Evolutionary conservation across 2,113 vertebrate genomes (phyloP), one percentile per base, ranked within the genome.

Genomic region (Nycticorax nycticorax): DNA sequence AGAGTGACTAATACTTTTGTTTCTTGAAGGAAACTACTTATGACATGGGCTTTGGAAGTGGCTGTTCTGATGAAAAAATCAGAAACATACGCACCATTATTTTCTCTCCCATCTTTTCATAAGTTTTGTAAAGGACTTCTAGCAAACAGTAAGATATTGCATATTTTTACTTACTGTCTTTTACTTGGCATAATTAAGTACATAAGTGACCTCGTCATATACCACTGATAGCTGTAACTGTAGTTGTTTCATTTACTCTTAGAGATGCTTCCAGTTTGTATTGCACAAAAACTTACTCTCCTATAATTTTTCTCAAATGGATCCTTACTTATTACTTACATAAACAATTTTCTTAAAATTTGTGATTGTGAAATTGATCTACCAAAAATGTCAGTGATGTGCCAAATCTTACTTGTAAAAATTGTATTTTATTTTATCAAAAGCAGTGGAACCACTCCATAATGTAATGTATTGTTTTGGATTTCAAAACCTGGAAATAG

Each of bases 11-110:
- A 66, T 67, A 35, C 6, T 89, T 63, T 37, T 80, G 64, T 3
- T 52, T 92, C 97, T 94, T 95, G 52, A 89, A 99, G 99, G 98
- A 99, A 98, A 97, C 98, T 99, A 3, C 98, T 99, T 94, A 98
- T 99, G 96, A 99, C 98, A 4, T 99, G 99, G 99, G 99, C 99
- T 97, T 98, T 99, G 97, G 99, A 99, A 97, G 98, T 99, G 75
- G 99, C 98, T 93, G 92, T 99, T 89, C 97, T 99, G 93, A 99
- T 99, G 99, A 99, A 99, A 98, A 99, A 99, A 92, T 99, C 99
- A 1, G 99, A 99, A 96, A 99, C 99, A n/a, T 99, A 99, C 7
- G 97, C 98, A 80, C 99, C 99, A 0, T 98, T 99, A 64, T 99
- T 99, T 94, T 98, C 99, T 39, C 98, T 99, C 41, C 98, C 99